Evolutionary conservation across 2,888 invertebrate genomes (phyloP), one percentile per base, ranked within the genome.

Genomic region (Serrognathus titanus): DNA sequence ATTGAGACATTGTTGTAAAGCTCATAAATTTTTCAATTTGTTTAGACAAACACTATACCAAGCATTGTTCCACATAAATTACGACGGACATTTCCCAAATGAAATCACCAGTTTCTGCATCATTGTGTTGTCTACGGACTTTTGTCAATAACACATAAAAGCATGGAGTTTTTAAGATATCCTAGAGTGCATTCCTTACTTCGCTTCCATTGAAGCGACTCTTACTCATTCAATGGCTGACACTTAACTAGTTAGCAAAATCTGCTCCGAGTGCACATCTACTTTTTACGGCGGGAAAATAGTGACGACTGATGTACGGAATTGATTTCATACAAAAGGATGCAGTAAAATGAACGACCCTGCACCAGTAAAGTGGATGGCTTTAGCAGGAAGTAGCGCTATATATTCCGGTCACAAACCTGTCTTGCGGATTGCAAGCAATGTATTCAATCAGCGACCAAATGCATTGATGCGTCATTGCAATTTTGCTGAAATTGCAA

Each of bases 181-280:
- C 55, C 45, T 31, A 55, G 50, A 55, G 55, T 55, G 55, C 55
- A 55, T 50, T 55, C 49, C 50, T 55, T 49, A 45, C 43, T 49
- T 49, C 55, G 49, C 46, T 55, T 55, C 55, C 43, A 55, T 55
- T 50, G 49, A 55, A 50, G 38, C 43, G 35, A 50, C 55, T 55
- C 48, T 49, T 55, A 55, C 50, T 55, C 55, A 55, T 55, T 55
- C 49, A 55, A 55, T 55, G 40, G 49, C 50, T 43, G 55, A 55
- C 55, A 55, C 55, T 55, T 49, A 62, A 57, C 59, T 61, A 62
- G 58, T 62, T 59, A 58, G 58, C 54, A 61, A 62, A 62, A 64
- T 64, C 62, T 64, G 59, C 63, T 57, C 60, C 59, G 55, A 62
- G 56, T 61, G 60, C 60, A 63, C 62, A 55, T 55, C 55, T 55